Percentiles rank a stretch among this genome's conserved stretches.
Evolutionary conservation across 2,888 invertebrate genomes (phyloP).

Genomic region (Phengaris arion): DNA sequence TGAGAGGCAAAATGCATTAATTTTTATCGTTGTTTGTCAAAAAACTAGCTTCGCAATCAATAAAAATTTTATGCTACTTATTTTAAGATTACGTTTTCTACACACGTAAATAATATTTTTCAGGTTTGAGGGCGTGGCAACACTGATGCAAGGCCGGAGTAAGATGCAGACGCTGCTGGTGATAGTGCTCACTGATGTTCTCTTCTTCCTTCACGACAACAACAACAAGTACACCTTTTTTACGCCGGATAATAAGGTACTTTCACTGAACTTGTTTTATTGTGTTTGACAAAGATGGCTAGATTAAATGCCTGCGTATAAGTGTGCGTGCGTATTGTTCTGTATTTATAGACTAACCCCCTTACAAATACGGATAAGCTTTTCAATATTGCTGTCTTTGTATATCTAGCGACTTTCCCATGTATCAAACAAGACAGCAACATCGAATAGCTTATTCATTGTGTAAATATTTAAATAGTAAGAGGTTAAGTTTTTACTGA

Average conservation of each 20-base stretch:
- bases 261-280: not conserved
- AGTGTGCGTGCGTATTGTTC: not conserved
- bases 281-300: not conserved
- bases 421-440: too few species aligned
- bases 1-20: not conserved
- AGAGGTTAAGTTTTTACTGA: too few species aligned
- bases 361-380: too few species aligned
- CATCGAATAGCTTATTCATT: too few species aligned
- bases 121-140: constrained; percentile 92
- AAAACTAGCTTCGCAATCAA: not conserved
- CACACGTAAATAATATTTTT: constrained; percentile 1
- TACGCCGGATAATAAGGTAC: constrained; percentile 94
- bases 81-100: not conserved
- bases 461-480: too few species aligned
- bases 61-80: too few species aligned
- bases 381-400: too few species aligned
- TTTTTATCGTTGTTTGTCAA: not conserved
- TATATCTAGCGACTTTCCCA: too few species aligned
- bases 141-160: constrained; percentile 93
- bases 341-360: not conserved
- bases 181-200: constrained; percentile 93
- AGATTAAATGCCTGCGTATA: too few species aligned
- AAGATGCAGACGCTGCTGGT: constrained; percentile 94
- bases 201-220: constrained; percentile 94
- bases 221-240: constrained; percentile 96